Percentiles rank a stretch among this genome's conserved stretches.
These are phyloP conservation scores for Crypturellus undulatus DNA, from an alignment of 2,113 vertebrate genomes.

Conservation along the genomic window DNA sequence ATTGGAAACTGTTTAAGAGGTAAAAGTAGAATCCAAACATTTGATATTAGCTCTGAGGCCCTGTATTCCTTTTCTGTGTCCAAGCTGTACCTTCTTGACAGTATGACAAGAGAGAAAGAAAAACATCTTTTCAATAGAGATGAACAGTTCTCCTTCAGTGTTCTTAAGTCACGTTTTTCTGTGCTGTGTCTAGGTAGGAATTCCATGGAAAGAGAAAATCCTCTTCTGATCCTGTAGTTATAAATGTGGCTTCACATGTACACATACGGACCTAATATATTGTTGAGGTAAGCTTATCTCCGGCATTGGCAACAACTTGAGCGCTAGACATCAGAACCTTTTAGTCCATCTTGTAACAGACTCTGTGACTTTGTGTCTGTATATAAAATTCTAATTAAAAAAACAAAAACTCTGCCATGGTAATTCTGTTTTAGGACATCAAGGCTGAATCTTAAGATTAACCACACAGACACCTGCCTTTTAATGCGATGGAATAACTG, in stretches of 20 bases:
- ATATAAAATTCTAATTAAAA: neutral
- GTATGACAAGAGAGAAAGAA: neutral
- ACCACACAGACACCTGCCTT: rapidly evolving
- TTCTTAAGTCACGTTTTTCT: neutral
- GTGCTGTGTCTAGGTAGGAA: neutral
- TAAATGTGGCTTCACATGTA: neutral
- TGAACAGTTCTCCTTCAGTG: neutral
- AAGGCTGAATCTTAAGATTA: neutral
- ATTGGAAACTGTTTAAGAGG: neutral
- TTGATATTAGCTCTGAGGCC: neutral
- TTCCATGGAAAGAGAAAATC: neutral
- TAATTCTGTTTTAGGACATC: neutral
- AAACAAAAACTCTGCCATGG: neutral
- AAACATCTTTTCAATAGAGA: neutral
- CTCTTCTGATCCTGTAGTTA: neutral
- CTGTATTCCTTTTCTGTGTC: rapidly evolving
- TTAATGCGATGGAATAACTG: neutral
- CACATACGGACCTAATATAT: neutral
- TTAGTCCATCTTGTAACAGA: neutral
- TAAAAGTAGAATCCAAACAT: neutral
- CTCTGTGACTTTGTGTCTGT: neutral
- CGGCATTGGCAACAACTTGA: neutral
- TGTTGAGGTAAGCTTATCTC: neutral
- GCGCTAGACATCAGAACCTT: rapidly evolving
- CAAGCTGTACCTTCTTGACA: neutral